phyloP scores from a whole-genome alignment of 2,888 invertebrate species.

The Xanthorhoe spadicearia region DNA sequence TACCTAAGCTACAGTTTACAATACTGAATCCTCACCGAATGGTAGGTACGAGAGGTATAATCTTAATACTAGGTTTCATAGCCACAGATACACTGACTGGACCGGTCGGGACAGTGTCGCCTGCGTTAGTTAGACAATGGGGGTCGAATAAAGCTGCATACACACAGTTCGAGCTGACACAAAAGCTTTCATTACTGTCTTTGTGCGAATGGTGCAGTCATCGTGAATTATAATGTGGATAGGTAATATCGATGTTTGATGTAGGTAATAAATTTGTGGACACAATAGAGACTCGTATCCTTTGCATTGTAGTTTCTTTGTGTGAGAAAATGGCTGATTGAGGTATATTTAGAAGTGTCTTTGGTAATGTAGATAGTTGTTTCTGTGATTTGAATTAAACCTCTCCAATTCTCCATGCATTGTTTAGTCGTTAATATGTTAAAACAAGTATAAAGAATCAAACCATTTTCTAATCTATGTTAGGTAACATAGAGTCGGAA shows the following conservation, averaged over 20 bases:
- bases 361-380: not conserved
- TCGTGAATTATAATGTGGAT: not conserved
- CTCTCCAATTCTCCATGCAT: too few relatives aligned
- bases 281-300: not conserved
- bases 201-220: not conserved
- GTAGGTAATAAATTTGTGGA: not conserved
- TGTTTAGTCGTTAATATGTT: too few relatives aligned
- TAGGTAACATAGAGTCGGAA: too few relatives aligned
- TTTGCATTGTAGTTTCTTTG: not conserved
- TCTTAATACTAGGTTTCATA: conserved; percentile 22
- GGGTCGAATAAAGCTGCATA: conserved; percentile 37
- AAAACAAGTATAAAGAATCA: too few relatives aligned
- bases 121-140: conserved; percentile 32
- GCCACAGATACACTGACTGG: conserved; percentile 46
- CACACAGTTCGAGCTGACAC: conserved; percentile 1
- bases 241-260: not conserved
- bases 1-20: conserved; percentile 27
- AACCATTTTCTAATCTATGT: too few relatives aligned
- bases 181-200: conserved; percentile 11
- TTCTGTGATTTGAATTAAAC: too few relatives aligned
- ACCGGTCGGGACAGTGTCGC: conserved; percentile 51
- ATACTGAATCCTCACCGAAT: conserved; percentile 22
- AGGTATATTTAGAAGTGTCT: not conserved
- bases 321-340: not conserved
- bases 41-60: conserved; percentile 11